These are phyloP conservation scores for Lophura nycthemera DNA, from an alignment of 2,113 vertebrate species.

Conservation along the genomic window DNA sequence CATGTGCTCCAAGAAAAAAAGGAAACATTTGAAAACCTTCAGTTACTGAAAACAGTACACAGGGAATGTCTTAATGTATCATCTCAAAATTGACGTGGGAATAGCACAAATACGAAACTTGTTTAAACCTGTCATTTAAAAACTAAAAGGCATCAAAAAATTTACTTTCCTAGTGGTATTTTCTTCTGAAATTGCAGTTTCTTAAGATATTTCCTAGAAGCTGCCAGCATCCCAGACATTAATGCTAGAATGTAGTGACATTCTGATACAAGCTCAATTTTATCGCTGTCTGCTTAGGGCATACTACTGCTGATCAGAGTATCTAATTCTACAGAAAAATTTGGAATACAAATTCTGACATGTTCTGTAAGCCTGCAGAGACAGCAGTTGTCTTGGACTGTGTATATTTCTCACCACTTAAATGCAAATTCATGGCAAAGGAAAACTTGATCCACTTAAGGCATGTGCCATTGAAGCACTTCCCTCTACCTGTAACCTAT, in stretches of 20 bases:
- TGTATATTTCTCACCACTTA: not conserved
- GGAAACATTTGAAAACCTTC: not conserved
- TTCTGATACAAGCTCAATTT: not conserved
- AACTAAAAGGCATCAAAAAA: conserved; percentile 33
- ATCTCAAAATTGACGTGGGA: not conserved
- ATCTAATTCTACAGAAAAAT: not conserved
- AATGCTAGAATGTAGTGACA: not conserved
- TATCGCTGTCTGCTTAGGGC: not conserved
- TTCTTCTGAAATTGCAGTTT: not conserved
- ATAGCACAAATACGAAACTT: not conserved
- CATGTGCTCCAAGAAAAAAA: not conserved
- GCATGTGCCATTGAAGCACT: not conserved
- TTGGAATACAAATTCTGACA: not conserved
- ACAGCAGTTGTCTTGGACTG: not conserved
- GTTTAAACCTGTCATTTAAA: not conserved
- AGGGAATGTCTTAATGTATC: not conserved
- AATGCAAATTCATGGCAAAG: not conserved
- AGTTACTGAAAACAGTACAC: not conserved
- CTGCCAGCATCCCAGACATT: not conserved
- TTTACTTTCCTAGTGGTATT: not conserved
- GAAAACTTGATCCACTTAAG: not conserved
- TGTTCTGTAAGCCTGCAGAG: not conserved
- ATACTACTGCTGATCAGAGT: not conserved
- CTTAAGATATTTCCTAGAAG: not conserved
- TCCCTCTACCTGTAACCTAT: not conserved